Evolutionary conservation across 2,113 vertebrate genomes (phyloP), one percentile per base, ranked within the genome.

Genomic region (Fulica atra): DNA sequence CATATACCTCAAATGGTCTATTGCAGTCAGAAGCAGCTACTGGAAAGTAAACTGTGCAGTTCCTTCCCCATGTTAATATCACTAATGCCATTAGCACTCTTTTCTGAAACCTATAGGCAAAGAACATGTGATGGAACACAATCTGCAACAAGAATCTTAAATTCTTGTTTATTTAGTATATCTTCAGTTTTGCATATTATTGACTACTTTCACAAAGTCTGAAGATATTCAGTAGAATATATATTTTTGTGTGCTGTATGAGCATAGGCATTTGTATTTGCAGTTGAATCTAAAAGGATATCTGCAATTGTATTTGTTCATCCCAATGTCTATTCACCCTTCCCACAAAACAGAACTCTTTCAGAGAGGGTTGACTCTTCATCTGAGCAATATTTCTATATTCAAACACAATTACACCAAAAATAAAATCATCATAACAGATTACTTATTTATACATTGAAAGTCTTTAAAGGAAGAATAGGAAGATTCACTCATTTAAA

Each of bases 1-100:
- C 86, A 77, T 76, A 74, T 19, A 89, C 92, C 97, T 96, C 81
- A 61, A 92, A 93, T 53, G 68, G 84, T 86, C 81, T 97, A 63
- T 20, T 64, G 70, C 63, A 48, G 36, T 71, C 93, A 95, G 87
- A 96, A 92, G 53, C 70, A 93, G 82, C 25, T 53, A 60, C 28
- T 50, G 40, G 63, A 88, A 94, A 96, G 73, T 73, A 93, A 97
- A 85, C 74, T 92, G 74, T 42, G 59, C 92, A 92, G 88, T 38
- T 3, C 64, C 56, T 96, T 94, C 35, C 82, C 82, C 93, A 9
- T 83, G 92, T 88, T 91, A 88, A 74, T 86, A 83, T 46, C 48
- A 86, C 0, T 46, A 46, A 1, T 79, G n/a, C 13, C 66, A 81
- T 86, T 95, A 89, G 44, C 56, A 89, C 12, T 26, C 24, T 81